phyloP scores from a whole-genome alignment of 2,113 vertebrate species.

The Odontesthes bonariensis region DNA sequence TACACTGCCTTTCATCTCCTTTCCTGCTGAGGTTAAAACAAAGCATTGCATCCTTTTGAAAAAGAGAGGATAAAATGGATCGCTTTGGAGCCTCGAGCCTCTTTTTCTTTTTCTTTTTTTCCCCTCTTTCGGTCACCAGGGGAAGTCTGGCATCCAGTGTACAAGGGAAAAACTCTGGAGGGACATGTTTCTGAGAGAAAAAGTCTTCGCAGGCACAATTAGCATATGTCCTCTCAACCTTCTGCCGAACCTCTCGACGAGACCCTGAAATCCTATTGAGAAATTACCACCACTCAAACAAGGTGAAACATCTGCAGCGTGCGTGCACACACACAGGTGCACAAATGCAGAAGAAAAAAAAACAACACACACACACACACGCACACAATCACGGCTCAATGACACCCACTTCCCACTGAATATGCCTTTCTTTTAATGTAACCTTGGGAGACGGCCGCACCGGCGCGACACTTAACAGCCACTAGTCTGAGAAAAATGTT shows the following conservation, averaged over 20 bases:
- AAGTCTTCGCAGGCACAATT: slow-evolving; percentile 67
- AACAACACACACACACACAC: slow-evolving; percentile 16
- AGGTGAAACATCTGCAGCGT: slow-evolving; percentile 61
- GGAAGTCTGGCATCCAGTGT: slow-evolving; percentile 67
- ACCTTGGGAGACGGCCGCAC: slow-evolving; percentile 80
- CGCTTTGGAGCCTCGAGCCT: slow-evolving; percentile 68
- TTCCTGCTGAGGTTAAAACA: slow-evolving; percentile 79
- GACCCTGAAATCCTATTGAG: slow-evolving; percentile 73
- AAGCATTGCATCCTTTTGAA: slow-evolving; percentile 78
- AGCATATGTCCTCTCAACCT: slow-evolving; percentile 79
- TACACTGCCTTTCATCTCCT: slow-evolving; percentile 81
- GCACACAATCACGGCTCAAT: slow-evolving; percentile 62
- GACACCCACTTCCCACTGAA: slow-evolving; percentile 78
- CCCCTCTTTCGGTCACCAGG: slow-evolving; percentile 53
- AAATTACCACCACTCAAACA: slow-evolving; percentile 76
- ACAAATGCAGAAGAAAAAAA: slow-evolving; percentile 1
- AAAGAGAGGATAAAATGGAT: slow-evolving; percentile 75
- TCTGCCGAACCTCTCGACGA: slow-evolving; percentile 69
- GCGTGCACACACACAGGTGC: slow-evolving; percentile 32
- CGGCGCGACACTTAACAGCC: slow-evolving; percentile 82
- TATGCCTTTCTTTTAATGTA: slow-evolving; percentile 82
- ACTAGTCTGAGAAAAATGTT: slow-evolving; percentile 85
- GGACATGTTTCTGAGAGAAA: slow-evolving; percentile 64
- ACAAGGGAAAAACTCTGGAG: slow-evolving; percentile 64
- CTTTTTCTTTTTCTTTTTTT: slow-evolving; percentile 19